Base-by-base conservation (phyloP, 53 echinoderm and acorn worm species). In the Holothuria scabra region DNA sequence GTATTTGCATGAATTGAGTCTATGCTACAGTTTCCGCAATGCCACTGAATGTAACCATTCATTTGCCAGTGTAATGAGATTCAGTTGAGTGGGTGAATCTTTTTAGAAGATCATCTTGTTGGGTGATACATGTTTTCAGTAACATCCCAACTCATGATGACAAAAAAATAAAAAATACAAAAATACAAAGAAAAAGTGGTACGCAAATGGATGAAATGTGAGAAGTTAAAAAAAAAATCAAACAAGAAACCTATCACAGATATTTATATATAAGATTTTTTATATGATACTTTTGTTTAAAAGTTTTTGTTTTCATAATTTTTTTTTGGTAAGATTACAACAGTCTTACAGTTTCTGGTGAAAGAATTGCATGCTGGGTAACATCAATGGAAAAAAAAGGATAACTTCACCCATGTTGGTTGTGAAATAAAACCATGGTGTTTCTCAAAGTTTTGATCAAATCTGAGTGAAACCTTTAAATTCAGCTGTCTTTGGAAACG, bases 181-280 rank as follows among this genome's bases (percentile, higher is more conserved):
- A 14, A 69, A 22, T 38, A 69, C n/a, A 69, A 34, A 44, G 22
- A 46, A 70, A 70, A 11, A 70, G 21, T 12, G 19, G 24, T 28
- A 12, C 14, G 57, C 23, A 56, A 11, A 26, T 64, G 64, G 26
- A 31, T 13, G 31, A 78, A 78, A 29, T 25, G 8, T 56, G 1
- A 24, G 25, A 23, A 76, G n/a, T n/a, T n/a, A n/a, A 28, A 20
- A 57, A 56, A 56, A 78, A 26, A 31, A 30, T 56, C 19, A 30
- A 11, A 31, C 24, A 56, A 46, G 49, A 28, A 76, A 76, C 56
- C 46, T 69, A 69, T 69, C 22, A 57, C 26, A 78, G 32, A 78
- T 78, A 78, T 78, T 78, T 78, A 78, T 78, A 78, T 78, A 59
- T 78, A 78, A 78, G 78, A 78, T 56, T 48, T 78, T 78, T 78